phyloP scores from a whole-genome alignment of 2,113 vertebrate species.

The Garra rufa region DNA sequence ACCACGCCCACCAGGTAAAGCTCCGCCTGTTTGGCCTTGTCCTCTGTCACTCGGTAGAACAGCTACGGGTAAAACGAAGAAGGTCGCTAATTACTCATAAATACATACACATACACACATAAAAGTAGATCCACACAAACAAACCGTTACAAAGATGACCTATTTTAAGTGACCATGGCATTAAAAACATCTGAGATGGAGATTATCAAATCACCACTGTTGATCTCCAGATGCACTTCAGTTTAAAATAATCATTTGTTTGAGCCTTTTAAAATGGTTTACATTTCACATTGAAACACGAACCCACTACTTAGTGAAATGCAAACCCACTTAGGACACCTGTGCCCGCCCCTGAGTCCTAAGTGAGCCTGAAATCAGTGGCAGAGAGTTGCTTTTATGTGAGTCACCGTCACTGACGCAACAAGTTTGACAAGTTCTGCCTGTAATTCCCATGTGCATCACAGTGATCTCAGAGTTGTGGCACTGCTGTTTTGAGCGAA shows the following conservation, averaged over 20 bases:
- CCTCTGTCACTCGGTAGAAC: constrained; percentile 95
- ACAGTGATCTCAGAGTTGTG: not conserved
- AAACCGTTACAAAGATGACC: not conserved
- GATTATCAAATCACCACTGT: not conserved
- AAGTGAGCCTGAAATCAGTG: not conserved
- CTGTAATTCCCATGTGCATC: constrained; percentile 4
- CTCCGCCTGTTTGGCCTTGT: constrained; percentile 91
- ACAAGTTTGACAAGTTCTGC: constrained; percentile 11
- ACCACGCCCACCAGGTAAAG: constrained; percentile 98
- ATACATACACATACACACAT: not conserved
- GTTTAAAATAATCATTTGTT: not conserved
- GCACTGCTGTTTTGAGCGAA: constrained; percentile 3
- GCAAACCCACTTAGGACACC: constrained; percentile 7
- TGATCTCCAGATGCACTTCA: not conserved
- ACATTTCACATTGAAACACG: not conserved
- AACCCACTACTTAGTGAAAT: not conserved
- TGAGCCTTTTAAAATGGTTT: not conserved
- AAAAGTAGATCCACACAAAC: not conserved
- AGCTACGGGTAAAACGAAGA: constrained; percentile 69
- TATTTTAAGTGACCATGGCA: not conserved
- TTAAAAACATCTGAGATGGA: not conserved
- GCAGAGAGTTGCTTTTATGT: not conserved
- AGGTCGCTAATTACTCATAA: not conserved
- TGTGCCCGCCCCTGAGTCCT: not conserved
- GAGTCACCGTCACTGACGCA: not conserved